Percentiles rank a stretch among this genome's conserved stretches.
These are phyloP conservation scores for Chironomus riparius DNA, from an alignment of 2,888 invertebrate species.

Conservation along the genomic window DNA sequence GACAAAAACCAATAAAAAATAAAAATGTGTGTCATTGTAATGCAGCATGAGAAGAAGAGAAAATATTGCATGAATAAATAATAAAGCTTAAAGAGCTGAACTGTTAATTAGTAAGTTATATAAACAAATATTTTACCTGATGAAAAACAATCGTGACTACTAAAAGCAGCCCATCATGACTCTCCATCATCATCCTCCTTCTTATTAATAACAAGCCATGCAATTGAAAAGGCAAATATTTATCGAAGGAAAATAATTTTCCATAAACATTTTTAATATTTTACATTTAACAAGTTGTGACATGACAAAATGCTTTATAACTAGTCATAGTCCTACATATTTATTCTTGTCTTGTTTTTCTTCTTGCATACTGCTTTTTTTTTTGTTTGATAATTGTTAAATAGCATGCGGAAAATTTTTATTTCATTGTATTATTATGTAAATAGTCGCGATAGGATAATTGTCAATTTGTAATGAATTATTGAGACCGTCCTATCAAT, in stretches of 20 bases:
- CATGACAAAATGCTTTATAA: conserved; percentile 18
- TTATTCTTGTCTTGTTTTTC: conserved; percentile 5
- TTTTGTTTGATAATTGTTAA: conserved; percentile 23
- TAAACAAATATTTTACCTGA: neutral
- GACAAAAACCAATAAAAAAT: too few relatives aligned
- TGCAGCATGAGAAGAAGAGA: neutral
- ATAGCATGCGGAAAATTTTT: conserved; percentile 27
- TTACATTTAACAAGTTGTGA: conserved; percentile 10
- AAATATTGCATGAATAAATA: neutral
- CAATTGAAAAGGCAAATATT: conserved; percentile 23
- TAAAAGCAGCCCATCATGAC: neutral
- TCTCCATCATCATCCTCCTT: neutral
- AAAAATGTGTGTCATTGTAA: too few relatives aligned
- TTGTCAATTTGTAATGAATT: conserved; percentile 9
- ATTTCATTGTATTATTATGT: neutral
- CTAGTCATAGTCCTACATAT: neutral
- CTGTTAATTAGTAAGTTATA: neutral
- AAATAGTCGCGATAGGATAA: conserved; percentile 7
- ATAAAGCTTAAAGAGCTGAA: neutral
- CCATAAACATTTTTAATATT: conserved; percentile 3
- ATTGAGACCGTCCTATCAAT: neutral
- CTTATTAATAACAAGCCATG: neutral
- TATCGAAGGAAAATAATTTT: neutral
- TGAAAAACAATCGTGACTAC: neutral
- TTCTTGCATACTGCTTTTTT: neutral